phyloP scores from a whole-genome alignment of 2,888 invertebrate species.

The Ceraclea dissimilis region DNA sequence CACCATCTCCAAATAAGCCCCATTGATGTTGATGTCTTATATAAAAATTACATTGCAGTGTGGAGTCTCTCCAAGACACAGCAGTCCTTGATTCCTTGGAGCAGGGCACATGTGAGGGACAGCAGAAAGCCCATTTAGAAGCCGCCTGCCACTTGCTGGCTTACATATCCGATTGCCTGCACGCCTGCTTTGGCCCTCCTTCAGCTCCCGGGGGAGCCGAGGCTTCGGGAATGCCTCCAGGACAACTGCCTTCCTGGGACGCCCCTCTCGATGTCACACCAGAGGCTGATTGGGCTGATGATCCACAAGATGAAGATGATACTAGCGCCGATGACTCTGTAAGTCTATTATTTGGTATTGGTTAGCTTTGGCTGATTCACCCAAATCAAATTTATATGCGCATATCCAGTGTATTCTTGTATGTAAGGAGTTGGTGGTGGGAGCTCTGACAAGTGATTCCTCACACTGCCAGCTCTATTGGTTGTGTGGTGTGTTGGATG shows the following conservation, averaged over 20 bases:
- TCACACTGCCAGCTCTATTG: too few relatives aligned
- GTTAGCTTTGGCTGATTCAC: background rate
- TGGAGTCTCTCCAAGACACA: slow-evolving; percentile 39
- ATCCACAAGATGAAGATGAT: slow-evolving; percentile 85
- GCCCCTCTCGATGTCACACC: slow-evolving; percentile 66
- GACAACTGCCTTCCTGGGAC: slow-evolving; percentile 70
- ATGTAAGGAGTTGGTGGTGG: too few relatives aligned
- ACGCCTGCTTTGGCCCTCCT: slow-evolving; percentile 41
- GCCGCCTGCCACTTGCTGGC: slow-evolving; percentile 78
- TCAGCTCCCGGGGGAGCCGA: slow-evolving; percentile 75
- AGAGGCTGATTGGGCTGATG: slow-evolving; percentile 82
- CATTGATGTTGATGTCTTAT: too few relatives aligned
- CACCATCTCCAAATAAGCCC: too few relatives aligned
- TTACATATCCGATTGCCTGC: slow-evolving; percentile 68
- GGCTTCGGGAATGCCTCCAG: slow-evolving; percentile 66
- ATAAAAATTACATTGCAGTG: too few relatives aligned
- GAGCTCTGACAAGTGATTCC: too few relatives aligned
- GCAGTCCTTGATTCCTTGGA: slow-evolving; percentile 43
- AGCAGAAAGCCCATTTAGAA: slow-evolving; percentile 55
- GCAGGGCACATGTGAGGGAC: slow-evolving; percentile 34
- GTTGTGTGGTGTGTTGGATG: too few relatives aligned
- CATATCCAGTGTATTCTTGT: too few relatives aligned
- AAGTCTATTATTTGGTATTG: slow-evolving; percentile 27
- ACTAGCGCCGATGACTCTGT: slow-evolving; percentile 87
- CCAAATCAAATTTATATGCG: too few relatives aligned